Evolutionary conservation across 2,888 invertebrate species (phyloP), one percentile per base, ranked within the genome.

Genomic region (Caenorhabditis sp.): DNA sequence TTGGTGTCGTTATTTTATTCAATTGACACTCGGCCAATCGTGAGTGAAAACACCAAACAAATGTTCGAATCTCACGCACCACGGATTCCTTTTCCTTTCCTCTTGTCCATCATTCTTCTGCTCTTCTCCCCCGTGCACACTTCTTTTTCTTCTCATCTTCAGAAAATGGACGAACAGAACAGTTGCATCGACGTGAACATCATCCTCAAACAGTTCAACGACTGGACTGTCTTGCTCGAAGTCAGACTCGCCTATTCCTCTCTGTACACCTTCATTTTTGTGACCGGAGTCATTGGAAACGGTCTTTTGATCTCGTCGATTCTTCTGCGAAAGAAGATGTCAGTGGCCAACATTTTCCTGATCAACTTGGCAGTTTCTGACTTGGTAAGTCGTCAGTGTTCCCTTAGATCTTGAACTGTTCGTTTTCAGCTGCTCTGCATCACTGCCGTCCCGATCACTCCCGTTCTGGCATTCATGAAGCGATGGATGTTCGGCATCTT

Each of bases 361-460:
- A 96, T 96, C 61, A 98, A 98, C 92, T 93, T 98, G 88, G 98
- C 98, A 0, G 93, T 98, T 44, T 96, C 97, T 15, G 98, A 98
- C 92, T 96, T 98, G 74, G 90, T 90, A 8, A 70, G 84, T 32
- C 9, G 32, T 32, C 4, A 32, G 5, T 32, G 13, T 40, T 61
- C 44, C 8, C 62, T 28, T 15, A 11, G 22, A 6, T 62, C n/a
- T n/a, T n/a, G n/a, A n/a, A n/a, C 28, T 6, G 4, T 64, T n/a
- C 35, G 1, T 20, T 82, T 89, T 61, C 84, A 90, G 90, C 93
- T 98, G 50, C 94, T 99, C 84, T 98, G 98, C 92, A 94, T 96
- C 20, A 94, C 99, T 76, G 96, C 97, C 1, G 97, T 98, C 65
- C 98, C 98, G 0, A 98, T 99, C 91, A 99, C 98, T 0, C 98